phyloP scores from a whole-genome alignment of 2,113 vertebrate species.

The human region GRCh38 chr7:33373001-33373500 shows the following conservation, averaged over 20 bases:
- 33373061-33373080: background rate
- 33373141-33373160: background rate
- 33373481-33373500: background rate
- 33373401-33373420: background rate
- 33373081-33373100: background rate
- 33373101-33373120: background rate
- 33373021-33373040: background rate
- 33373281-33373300: background rate
- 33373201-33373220: background rate
- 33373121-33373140: background rate
- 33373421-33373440: background rate
- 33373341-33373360: background rate
- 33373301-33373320: background rate
- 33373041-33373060: background rate
- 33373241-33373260: background rate
- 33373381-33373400: background rate
- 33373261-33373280: constrained; percentile 1
- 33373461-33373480: background rate
- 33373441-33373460: background rate
- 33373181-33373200: background rate
- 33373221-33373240: background rate
- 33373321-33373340: background rate
- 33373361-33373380: background rate
- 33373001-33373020: background rate
- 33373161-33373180: background rate